Evolutionary conservation across 1,140 invertebrate genomes (phyloP), one percentile per base, ranked within the genome.

Genomic region (Notospermus geniculatus): DNA sequence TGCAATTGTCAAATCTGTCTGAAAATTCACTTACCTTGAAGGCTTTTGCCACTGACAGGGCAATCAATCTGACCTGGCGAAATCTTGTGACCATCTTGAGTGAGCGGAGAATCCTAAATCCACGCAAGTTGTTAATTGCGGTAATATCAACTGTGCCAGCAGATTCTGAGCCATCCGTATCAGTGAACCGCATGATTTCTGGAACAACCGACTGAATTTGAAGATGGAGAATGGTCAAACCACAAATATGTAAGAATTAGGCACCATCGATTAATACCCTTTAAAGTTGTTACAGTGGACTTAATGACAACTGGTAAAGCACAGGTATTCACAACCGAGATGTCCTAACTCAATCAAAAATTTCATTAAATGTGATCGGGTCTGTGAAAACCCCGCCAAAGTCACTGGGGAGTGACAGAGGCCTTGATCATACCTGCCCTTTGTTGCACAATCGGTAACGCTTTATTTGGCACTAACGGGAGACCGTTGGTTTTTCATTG

Each of bases 1-100:
- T n/a, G n/a, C n/a, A n/a, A n/a, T n/a, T n/a, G n/a, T n/a, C n/a
- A n/a, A n/a, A n/a, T n/a, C n/a, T n/a, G n/a, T n/a, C n/a, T n/a
- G n/a, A n/a, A n/a, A n/a, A n/a, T n/a, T n/a, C n/a, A n/a, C n/a
- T 29, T 32, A 62, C 60, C 55, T 41, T 32, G 52, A 71, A 67
- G n/a, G 70, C 71, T 32, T 70, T 64, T 1, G 66, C 45, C 17
- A 74, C 65, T 23, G 71, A 69, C 5, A 57, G 39, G 58, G 68
- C 66, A 39, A 74, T 71, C 23, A 73, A 32, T 36, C 65, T 55
- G 23, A 72, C 68, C 62, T 71, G 71, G 19, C 68, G 57, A 36
- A 72, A 59, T 15, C 73, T 29, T 0, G 73, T 74, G 27, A 75
- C 69, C 22, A 75, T 68, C 64, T 73, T 75, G 17, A 75, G 45